phyloP scores from a whole-genome alignment of 2,113 vertebrate genomes.

The Phalacrocorax pelagicus region DNA sequence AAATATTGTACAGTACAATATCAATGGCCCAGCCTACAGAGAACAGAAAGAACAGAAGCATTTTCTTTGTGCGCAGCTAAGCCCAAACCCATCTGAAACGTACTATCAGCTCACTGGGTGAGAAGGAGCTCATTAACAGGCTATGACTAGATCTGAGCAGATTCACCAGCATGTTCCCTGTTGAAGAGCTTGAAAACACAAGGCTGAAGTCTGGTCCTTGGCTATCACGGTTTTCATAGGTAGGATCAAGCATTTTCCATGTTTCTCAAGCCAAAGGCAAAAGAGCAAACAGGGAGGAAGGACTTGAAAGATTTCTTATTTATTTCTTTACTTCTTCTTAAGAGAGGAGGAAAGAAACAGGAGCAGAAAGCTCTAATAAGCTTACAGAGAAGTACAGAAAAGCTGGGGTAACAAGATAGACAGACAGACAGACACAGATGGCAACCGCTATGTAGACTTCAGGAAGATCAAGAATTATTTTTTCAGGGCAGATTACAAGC shows the following conservation, averaged over 20 bases:
- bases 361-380: not conserved
- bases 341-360: not conserved
- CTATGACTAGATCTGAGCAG: not conserved
- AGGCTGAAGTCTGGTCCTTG: not conserved
- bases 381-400: not conserved
- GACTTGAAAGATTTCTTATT: not conserved
- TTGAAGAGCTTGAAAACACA: not conserved
- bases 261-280: not conserved
- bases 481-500: not conserved
- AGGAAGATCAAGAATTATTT: not conserved
- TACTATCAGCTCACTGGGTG: not conserved
- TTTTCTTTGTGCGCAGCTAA: not conserved
- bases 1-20: not conserved
- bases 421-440: not conserved
- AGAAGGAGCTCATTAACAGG: not conserved
- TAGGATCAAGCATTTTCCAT: not conserved
- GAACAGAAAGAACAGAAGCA: not conserved
- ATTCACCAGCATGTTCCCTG: not conserved
- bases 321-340: not conserved
- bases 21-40: not conserved
- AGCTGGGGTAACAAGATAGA: not conserved
- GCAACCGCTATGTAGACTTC: not conserved
- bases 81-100: not conserved
- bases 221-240: not conserved
- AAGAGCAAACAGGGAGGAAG: not conserved